phyloP scores from a whole-genome alignment of 2,797 vertebrate species.

The Takifugu ocellatus region DNA sequence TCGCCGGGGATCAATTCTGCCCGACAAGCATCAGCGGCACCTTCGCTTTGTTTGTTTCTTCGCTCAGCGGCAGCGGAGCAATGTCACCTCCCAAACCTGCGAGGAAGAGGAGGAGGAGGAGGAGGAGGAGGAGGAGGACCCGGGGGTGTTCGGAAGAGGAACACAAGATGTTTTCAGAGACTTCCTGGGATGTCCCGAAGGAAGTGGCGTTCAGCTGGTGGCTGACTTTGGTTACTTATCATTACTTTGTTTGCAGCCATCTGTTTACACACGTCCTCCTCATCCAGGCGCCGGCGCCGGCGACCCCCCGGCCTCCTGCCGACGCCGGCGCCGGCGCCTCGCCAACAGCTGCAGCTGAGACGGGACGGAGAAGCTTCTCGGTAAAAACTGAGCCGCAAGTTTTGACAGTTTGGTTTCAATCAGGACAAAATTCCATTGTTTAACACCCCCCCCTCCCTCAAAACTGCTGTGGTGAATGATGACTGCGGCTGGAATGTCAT shows the following conservation, averaged over 20 bases:
- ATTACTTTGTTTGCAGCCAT: slow-evolving; percentile 73
- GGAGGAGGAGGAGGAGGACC: slow-evolving; percentile 39
- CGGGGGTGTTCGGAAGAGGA: slow-evolving; percentile 39
- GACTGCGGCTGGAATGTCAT: no score
- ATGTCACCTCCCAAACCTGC: slow-evolving; percentile 56
- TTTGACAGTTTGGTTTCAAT: no score
- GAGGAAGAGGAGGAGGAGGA: slow-evolving; percentile 20
- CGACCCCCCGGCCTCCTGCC: slow-evolving; percentile 47
- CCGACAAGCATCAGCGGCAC: slow-evolving; percentile 44
- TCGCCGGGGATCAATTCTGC: slow-evolving; percentile 65
- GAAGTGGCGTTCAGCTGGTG: slow-evolving; percentile 44
- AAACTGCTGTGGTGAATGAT: neutral
- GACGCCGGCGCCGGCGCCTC: slow-evolving; percentile 32
- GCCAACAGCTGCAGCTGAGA: slow-evolving; percentile 26
- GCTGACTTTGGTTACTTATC: slow-evolving; percentile 64
- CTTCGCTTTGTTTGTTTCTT: slow-evolving; percentile 64
- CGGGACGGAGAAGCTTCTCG: no score
- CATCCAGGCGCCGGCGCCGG: no score
- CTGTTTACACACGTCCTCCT: slow-evolving; percentile 62
- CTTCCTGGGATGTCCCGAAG: slow-evolving; percentile 49
- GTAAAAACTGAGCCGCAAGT: neutral
- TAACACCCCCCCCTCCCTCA: neutral
- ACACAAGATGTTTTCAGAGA: slow-evolving; percentile 41
- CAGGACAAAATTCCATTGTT: no score
- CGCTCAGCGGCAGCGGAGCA: slow-evolving; percentile 38